Evolutionary conservation across 2,888 invertebrate species (phyloP), one percentile per base, ranked within the genome.

Genomic region (Didymodactylos carnosus): DNA sequence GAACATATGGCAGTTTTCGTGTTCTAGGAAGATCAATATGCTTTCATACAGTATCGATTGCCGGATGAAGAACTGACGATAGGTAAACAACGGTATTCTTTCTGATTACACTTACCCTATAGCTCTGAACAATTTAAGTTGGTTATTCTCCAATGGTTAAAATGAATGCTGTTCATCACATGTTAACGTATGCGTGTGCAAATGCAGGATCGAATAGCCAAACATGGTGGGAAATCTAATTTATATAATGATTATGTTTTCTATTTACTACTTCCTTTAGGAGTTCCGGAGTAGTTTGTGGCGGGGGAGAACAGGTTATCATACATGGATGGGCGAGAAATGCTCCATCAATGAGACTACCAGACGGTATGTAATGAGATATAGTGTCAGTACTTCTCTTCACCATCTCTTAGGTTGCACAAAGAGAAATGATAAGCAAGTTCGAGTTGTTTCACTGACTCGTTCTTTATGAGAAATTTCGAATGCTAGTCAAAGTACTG

Each of bases 251-350:
- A n/a, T n/a, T 2, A n/a, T 46, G 2, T 7, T 46, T 3, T 46
- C 11, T n/a, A 46, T 49, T 23, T 1, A 11, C 19, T 29, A 35
- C 53, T 46, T 71, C 40, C 39, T 71, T 41, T 71, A 74, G 71
- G 43, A 71, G 40, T 62, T 71, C 23, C 39, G 35, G n/a, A 13
- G 23, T 40, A 46, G 40, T 71, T 27, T 74, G 74, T 35, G 16
- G 25, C 16, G 74, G n/a, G n/a, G n/a, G 71, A 4, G 23, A 23
- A 16, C 40, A 71, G 40, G 41, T 29, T n/a, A 71, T 71, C 41
- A 29, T 74, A 19, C 71, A 39, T 62, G 74, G 71, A 71, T 74
- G 74, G 74, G 74, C 41, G 23, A 53, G 71, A 19, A 74, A 74
- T 51, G 74, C 74, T 19, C 74, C 74, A 5, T 3, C 62, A 39